A percentile compares a stretch with the other conserved stretches of the same genome.
Conservation (phyloP, 2,113 vertebrate species). For the Hiodon alosoides region DNA sequence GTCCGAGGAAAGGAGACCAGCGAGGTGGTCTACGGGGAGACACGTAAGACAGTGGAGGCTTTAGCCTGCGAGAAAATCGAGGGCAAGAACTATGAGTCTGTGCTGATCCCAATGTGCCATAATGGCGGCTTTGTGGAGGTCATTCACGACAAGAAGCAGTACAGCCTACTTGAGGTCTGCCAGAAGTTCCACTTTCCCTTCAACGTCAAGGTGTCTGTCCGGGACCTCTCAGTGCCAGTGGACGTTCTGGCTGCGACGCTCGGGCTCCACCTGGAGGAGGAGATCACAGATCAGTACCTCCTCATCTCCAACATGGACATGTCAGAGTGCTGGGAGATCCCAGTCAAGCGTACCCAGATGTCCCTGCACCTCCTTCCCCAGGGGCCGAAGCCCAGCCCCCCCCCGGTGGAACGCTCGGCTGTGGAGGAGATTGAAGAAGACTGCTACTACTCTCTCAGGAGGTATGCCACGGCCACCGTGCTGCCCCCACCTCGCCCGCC, state of each 20-base stretch:
- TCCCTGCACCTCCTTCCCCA: slow-evolving; percentile 54
- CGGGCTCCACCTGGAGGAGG: slow-evolving; percentile 70
- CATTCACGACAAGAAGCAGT: slow-evolving; percentile 71
- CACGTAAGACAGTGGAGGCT: slow-evolving; percentile 44
- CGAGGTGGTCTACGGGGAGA: slow-evolving; percentile 52
- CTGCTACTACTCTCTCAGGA: slow-evolving; percentile 71
- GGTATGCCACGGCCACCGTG: slow-evolving; percentile 60
- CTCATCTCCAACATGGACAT: slow-evolving; percentile 61
- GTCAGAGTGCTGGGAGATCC: slow-evolving; percentile 66
- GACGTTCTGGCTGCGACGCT: slow-evolving; percentile 66
- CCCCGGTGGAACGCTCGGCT: slow-evolving; percentile 35
- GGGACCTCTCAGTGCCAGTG: slow-evolving; percentile 68
- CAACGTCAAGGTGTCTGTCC: slow-evolving; percentile 74
- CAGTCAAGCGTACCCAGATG: slow-evolving; percentile 60
- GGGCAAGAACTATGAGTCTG: slow-evolving; percentile 47
- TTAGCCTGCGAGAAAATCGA: slow-evolving; percentile 69
- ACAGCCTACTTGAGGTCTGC: slow-evolving; percentile 66
- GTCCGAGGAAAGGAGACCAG: slow-evolving; percentile 54
- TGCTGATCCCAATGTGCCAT: slow-evolving; percentile 69
- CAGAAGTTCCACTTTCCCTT: slow-evolving; percentile 67
- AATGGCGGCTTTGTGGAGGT: slow-evolving; percentile 78
- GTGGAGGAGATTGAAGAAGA: slow-evolving; percentile 72
- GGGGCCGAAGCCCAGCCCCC: slow-evolving; percentile 17
- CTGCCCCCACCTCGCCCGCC: slow-evolving; percentile 74
- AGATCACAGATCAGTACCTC: slow-evolving; percentile 73